Evolutionary conservation across 1,140 invertebrate genomes (phyloP).

Genomic region (Tetragnatha versicolor): DNA sequence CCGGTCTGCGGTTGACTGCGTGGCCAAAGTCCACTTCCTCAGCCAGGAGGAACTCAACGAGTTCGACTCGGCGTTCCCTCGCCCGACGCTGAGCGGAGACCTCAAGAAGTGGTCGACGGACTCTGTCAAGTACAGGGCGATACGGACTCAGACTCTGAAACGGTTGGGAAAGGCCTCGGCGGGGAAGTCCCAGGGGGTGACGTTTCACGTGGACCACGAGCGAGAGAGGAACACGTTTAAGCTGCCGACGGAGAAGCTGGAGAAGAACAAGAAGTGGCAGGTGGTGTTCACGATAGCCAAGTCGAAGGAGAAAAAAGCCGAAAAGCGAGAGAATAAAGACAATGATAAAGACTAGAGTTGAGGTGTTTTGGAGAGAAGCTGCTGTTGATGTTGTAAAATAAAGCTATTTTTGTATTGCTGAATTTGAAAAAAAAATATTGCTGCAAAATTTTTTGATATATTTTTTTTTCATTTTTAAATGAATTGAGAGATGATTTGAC

Average conservation of each 20-base stretch:
- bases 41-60: slow-evolving; percentile 24
- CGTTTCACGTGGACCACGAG: slow-evolving; percentile 66
- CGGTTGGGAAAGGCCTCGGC: slow-evolving; percentile 1
- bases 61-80: slow-evolving; percentile 9
- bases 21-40: slow-evolving; percentile 48
- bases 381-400: slow-evolving; percentile 1
- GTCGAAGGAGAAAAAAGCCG: background rate
- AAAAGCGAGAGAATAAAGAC: background rate
- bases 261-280: slow-evolving; percentile 87
- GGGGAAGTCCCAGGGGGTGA: slow-evolving; percentile 56
- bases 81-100: slow-evolving; percentile 7
- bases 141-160: slow-evolving; percentile 39
- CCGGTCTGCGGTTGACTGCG: slow-evolving; percentile 32
- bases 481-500: too few species aligned
- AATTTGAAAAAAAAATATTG: background rate
- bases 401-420: slow-evolving; percentile 18
- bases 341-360: background rate
- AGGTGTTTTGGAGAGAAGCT: background rate
- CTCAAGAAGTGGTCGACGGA: background rate
- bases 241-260: slow-evolving; percentile 81
- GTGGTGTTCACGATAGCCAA: slow-evolving; percentile 81
- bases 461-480: background rate
- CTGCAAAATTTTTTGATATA: background rate
- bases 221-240: slow-evolving; percentile 83
- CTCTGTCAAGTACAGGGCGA: background rate